phyloP scores from a whole-genome alignment of 2,797 vertebrate genomes.

The Tiaroga cobitis region DNA sequence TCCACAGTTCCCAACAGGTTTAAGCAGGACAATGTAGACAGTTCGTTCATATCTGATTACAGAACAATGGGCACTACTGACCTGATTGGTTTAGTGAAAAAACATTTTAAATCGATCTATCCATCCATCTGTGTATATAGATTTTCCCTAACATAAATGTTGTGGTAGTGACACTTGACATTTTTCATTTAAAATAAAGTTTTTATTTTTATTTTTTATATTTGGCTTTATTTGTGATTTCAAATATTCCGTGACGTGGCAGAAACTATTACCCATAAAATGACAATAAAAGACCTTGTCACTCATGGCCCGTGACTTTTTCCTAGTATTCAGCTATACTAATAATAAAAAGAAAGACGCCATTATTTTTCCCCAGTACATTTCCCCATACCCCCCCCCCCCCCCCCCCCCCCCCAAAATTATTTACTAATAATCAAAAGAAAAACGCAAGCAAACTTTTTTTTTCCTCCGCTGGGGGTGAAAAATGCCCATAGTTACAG shows the following conservation, averaged over 20 bases:
- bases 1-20: too few relatives aligned
- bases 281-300: not conserved
- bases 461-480: not conserved
- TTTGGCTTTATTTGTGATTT: conserved; percentile 7
- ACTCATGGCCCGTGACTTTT: not conserved
- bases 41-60: not conserved
- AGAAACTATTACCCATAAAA: not conserved
- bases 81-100: not conserved
- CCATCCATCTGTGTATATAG: too few relatives aligned
- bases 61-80: not conserved
- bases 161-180: too few relatives aligned
- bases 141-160: too few relatives aligned
- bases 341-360: conserved; percentile 2
- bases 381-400: too few relatives aligned
- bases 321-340: not conserved
- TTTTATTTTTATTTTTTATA: too few relatives aligned
- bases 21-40: not conserved
- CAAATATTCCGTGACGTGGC: not conserved
- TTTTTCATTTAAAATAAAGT: not conserved
- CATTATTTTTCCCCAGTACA: not conserved
- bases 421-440: conserved; percentile 21
- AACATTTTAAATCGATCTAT: not conserved
- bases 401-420: not conserved
- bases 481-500: not conserved
- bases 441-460: not conserved